These are phyloP conservation scores for Polylopha cassiicola DNA, from an alignment of 2,888 invertebrate genomes.

Conservation along the genomic window DNA sequence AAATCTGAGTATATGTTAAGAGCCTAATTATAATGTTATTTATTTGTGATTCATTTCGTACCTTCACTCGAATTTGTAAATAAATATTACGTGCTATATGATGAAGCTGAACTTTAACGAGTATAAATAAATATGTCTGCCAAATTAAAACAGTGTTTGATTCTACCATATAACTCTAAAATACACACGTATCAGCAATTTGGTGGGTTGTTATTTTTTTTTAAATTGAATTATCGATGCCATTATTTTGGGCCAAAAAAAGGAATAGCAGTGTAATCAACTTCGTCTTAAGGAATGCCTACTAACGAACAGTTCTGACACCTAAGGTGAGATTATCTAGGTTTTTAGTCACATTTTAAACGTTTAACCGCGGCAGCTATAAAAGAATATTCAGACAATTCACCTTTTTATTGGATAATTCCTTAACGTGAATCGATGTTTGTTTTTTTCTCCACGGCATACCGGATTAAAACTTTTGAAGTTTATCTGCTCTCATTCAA, in stretches of 20 bases:
- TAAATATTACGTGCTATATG: slow-evolving; percentile 68
- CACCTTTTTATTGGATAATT: slow-evolving; percentile 36
- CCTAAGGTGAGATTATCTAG: slow-evolving; percentile 41
- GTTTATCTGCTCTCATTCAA: slow-evolving; percentile 17
- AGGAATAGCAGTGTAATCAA: no score
- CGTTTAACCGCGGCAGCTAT: slow-evolving; percentile 33
- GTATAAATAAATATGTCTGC: slow-evolving; percentile 77
- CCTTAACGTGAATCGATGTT: slow-evolving; percentile 19
- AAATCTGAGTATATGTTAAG: slow-evolving; percentile 62
- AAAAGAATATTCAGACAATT: slow-evolving; percentile 39
- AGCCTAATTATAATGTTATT: slow-evolving; percentile 61
- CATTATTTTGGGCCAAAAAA: no score
- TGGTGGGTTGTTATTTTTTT: no score
- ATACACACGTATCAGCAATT: no score
- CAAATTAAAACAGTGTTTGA: slow-evolving; percentile 63
- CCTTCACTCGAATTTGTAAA: slow-evolving; percentile 70
- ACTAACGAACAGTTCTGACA: slow-evolving; percentile 52
- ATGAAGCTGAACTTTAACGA: slow-evolving; percentile 71
- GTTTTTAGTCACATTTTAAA: slow-evolving; percentile 44
- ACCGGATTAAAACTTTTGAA: slow-evolving; percentile 17
- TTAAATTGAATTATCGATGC: no score
- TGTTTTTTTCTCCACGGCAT: slow-evolving; percentile 12
- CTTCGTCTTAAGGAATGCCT: slow-evolving; percentile 39
- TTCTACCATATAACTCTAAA: slow-evolving; percentile 29
- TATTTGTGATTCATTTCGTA: slow-evolving; percentile 70